Conservation (phyloP, 2,797 vertebrate genomes). For the Hozukius guyotensis region DNA sequence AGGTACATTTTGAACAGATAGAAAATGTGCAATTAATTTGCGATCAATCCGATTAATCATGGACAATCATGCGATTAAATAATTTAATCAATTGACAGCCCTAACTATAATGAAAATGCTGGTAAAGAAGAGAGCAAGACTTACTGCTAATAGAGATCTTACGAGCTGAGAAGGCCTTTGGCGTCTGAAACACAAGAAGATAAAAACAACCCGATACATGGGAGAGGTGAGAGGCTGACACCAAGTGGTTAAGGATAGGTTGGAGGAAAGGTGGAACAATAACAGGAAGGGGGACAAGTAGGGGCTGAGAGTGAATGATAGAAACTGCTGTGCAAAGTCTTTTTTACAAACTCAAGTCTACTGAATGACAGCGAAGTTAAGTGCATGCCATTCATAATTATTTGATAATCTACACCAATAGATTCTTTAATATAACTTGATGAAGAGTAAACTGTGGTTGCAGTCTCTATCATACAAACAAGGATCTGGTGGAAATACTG, state of each 20-base stretch:
- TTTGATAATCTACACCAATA: neutral
- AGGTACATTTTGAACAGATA: no score
- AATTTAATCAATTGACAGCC: no score
- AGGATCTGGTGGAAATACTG: conserved; percentile 33
- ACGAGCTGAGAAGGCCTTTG: conserved; percentile 89
- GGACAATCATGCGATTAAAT: no score
- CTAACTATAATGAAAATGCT: neutral
- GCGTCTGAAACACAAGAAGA: conserved; percentile 83
- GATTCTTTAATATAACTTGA: neutral
- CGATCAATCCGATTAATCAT: no score
- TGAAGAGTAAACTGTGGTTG: conserved; percentile 10
- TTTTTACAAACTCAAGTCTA: conserved; percentile 23
- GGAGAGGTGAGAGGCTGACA: conserved; percentile 66
- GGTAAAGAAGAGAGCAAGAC: conserved; percentile 54
- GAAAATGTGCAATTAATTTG: no score
- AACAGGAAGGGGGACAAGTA: conserved; percentile 44
- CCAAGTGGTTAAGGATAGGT: conserved; percentile 35
- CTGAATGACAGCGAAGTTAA: neutral
- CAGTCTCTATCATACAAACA: conserved; percentile 48
- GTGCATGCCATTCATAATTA: neutral
- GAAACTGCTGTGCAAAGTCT: conserved; percentile 70
- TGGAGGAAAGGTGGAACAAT: conserved; percentile 32
- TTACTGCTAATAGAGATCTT: conserved; percentile 92
- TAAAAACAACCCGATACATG: conserved; percentile 68
- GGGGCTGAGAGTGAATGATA: conserved; percentile 39